phyloP scores from a whole-genome alignment of 2,888 invertebrate species.

The Meiosimyza platycephala region DNA sequence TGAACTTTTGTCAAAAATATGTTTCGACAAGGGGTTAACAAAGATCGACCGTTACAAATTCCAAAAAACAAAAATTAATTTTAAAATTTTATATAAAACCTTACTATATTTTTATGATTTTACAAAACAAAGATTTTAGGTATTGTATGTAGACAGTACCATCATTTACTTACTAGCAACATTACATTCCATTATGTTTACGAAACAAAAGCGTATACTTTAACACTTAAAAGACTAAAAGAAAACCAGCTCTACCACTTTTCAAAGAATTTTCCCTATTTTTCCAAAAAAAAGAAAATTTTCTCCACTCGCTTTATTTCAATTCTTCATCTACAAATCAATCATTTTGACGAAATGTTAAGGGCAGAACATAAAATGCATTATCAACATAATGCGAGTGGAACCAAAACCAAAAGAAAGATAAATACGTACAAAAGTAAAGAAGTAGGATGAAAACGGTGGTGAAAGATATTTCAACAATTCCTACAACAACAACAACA shows the following conservation, averaged over 20 bases:
- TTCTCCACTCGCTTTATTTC: conserved; percentile 52
- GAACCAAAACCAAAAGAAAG: conserved; percentile 31
- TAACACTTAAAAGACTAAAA: neutral
- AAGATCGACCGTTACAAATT: too few relatives aligned
- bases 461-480: neutral
- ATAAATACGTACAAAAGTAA: conserved; percentile 37
- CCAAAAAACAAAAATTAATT: too few relatives aligned
- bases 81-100: too few relatives aligned
- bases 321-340: conserved; percentile 65
- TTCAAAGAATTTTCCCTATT: conserved; percentile 14
- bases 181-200: neutral
- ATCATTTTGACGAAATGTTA: conserved; percentile 63
- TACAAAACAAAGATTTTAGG: neutral
- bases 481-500: conserved; percentile 1
- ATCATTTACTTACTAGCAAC: neutral
- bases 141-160: neutral
- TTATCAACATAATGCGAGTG: conserved; percentile 24
- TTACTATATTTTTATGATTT: too few relatives aligned
- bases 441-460: neutral
- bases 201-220: conserved; percentile 16
- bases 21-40: too few relatives aligned
- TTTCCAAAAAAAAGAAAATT: too few relatives aligned
- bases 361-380: conserved; percentile 44
- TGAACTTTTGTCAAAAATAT: too few relatives aligned
- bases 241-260: conserved; percentile 6